phyloP scores from a whole-genome alignment of 2,113 vertebrate genomes.

The Megaleporinus macrocephalus region DNA sequence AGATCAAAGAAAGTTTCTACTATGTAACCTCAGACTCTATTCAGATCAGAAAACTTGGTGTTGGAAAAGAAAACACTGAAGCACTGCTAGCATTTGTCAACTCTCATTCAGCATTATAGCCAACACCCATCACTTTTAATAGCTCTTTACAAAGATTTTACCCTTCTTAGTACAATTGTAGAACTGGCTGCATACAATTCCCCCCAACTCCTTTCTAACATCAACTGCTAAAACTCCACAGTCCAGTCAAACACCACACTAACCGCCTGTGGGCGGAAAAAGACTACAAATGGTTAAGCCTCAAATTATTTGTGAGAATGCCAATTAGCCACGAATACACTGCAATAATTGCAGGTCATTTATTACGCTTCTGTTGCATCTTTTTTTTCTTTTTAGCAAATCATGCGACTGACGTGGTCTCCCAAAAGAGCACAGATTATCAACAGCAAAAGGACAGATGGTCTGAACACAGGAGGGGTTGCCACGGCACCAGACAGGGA shows the following conservation, averaged over 20 bases:
- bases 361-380: neutral
- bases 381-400: neutral
- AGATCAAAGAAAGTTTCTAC: neutral
- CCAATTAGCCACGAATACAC: neutral
- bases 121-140: neutral
- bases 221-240: too few relatives aligned
- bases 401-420: neutral
- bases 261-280: neutral
- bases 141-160: neutral
- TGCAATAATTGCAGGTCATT: neutral
- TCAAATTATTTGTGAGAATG: neutral
- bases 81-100: neutral
- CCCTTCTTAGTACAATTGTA: too few relatives aligned
- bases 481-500: constrained; percentile 34
- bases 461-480: constrained; percentile 51
- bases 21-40: neutral
- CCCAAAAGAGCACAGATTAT: constrained; percentile 31
- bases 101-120: neutral
- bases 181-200: too few relatives aligned
- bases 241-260: too few relatives aligned
- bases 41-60: too few relatives aligned
- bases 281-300: neutral
- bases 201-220: too few relatives aligned
- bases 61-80: neutral
- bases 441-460: constrained; percentile 44